These are phyloP conservation scores for Diabrotica undecimpunctata DNA, from an alignment of 1,140 invertebrate species.

Conservation along the genomic window DNA sequence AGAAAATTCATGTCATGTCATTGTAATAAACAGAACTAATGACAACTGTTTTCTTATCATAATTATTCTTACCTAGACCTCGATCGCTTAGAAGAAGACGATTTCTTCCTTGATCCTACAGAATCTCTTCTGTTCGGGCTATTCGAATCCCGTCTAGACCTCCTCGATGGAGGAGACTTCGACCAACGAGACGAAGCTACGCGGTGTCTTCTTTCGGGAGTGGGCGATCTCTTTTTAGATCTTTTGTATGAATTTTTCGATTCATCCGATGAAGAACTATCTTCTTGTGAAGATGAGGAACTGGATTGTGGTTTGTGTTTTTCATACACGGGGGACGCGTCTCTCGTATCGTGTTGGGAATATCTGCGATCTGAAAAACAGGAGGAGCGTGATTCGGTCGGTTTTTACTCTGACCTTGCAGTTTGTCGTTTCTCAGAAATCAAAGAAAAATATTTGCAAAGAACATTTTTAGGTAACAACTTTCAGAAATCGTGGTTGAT, in stretches of 20 bases:
- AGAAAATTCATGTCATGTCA: too few relatives aligned
- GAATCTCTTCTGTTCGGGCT: slow-evolving; percentile 21
- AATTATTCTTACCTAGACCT: slow-evolving; percentile 5
- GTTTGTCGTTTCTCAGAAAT: neutral
- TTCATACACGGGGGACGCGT: neutral
- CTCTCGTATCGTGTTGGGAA: slow-evolving; percentile 3
- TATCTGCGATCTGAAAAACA: slow-evolving; percentile 20
- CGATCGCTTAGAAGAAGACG: slow-evolving; percentile 8
- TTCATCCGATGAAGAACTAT: slow-evolving; percentile 25
- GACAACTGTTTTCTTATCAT: too few relatives aligned
- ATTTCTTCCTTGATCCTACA: neutral
- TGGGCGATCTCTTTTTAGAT: slow-evolving; percentile 25
- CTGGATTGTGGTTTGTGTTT: slow-evolving; percentile 16
- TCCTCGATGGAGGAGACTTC: slow-evolving; percentile 16
- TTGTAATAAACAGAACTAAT: too few relatives aligned
- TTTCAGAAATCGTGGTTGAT: too few relatives aligned
- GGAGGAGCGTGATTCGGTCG: neutral
- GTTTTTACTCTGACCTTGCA: neutral
- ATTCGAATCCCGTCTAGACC: slow-evolving; percentile 17
- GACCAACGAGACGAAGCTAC: slow-evolving; percentile 17
- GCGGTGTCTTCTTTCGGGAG: slow-evolving; percentile 10
- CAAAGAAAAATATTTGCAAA: too few relatives aligned
- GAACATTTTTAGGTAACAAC: too few relatives aligned
- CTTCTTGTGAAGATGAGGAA: slow-evolving; percentile 23
- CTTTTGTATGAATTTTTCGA: slow-evolving; percentile 19